Percentiles rank a stretch among this genome's conserved stretches.
Conservation (phyloP, 2,888 invertebrate genomes). For the Mechanitis messenoides region DNA sequence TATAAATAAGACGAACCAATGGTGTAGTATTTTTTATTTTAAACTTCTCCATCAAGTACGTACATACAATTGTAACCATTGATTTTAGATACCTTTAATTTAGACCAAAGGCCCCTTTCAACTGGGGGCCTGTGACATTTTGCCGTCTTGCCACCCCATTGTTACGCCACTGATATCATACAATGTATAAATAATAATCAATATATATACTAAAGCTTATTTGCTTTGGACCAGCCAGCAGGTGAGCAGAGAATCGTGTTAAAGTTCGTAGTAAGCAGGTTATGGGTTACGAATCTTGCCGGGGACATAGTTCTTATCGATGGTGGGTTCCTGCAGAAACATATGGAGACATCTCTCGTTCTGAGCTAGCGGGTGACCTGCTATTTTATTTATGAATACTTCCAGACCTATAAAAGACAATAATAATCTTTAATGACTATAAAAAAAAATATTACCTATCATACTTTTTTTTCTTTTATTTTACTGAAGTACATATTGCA, state of each 20-base stretch:
- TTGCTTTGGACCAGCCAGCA: constrained; percentile 6
- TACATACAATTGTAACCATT: too few relatives aligned
- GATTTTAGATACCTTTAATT: too few relatives aligned
- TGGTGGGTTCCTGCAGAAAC: constrained; percentile 97
- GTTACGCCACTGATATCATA: not conserved
- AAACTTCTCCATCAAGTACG: too few relatives aligned
- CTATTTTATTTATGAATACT: constrained; percentile 99
- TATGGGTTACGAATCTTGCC: constrained; percentile 99
- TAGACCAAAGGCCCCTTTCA: too few relatives aligned
- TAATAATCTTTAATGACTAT: too few relatives aligned
- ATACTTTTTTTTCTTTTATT: too few relatives aligned
- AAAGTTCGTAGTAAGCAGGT: constrained; percentile 42
- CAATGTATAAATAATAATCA: not conserved
- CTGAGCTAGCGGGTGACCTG: constrained; percentile 98
- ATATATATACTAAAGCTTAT: not conserved
- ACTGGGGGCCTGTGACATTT: too few relatives aligned
- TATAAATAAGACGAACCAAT: too few relatives aligned
- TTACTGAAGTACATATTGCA: too few relatives aligned
- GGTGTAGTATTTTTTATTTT: too few relatives aligned
- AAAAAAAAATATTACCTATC: too few relatives aligned
- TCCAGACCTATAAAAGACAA: constrained; percentile 80
- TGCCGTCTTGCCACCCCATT: too few relatives aligned
- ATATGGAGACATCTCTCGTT: constrained; percentile 99
- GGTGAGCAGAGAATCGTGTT: constrained; percentile 39
- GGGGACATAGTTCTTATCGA: constrained; percentile 99